A percentile compares a stretch with the other conserved stretches of the same genome.
phyloP scores from a whole-genome alignment of 23 tunicate genomes.

The Phallusia fumigata region DNA sequence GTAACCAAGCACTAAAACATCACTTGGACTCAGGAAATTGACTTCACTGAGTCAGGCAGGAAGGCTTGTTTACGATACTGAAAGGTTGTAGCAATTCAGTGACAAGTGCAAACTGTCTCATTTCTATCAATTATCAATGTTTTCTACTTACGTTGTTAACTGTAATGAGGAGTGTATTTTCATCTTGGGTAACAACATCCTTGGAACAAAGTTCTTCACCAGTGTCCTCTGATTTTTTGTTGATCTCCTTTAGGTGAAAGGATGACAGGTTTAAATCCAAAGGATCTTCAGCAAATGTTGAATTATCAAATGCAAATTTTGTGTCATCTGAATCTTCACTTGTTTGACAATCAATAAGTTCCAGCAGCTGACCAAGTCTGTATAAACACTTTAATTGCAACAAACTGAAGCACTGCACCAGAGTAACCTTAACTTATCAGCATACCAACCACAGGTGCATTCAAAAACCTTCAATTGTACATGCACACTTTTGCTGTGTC shows the following conservation, averaged over 20 bases:
- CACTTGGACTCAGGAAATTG: background rate
- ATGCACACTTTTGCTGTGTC: too few relatives aligned
- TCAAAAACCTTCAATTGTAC: background rate
- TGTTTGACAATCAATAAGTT: conserved; percentile 25
- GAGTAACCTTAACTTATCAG: background rate
- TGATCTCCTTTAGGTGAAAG: background rate
- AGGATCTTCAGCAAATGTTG: background rate
- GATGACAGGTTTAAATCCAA: background rate
- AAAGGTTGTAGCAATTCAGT: too few relatives aligned
- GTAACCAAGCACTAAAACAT: background rate
- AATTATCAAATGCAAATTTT: background rate
- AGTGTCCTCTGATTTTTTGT: background rate
- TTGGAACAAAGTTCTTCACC: background rate
- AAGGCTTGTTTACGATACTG: too few relatives aligned
- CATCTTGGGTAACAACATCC: background rate
- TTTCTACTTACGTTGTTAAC: background rate
- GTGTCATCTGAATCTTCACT: background rate
- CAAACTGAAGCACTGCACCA: background rate
- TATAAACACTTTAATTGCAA: too few relatives aligned
- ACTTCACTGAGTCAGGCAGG: too few relatives aligned
- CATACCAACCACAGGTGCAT: background rate
- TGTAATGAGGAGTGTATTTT: background rate
- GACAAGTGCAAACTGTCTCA: background rate
- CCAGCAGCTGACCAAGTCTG: conserved; percentile 77
- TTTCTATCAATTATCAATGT: background rate